These are phyloP conservation scores for Anabacerthia variegaticeps DNA, from an alignment of 2,797 vertebrate genomes.

Conservation along the genomic window DNA sequence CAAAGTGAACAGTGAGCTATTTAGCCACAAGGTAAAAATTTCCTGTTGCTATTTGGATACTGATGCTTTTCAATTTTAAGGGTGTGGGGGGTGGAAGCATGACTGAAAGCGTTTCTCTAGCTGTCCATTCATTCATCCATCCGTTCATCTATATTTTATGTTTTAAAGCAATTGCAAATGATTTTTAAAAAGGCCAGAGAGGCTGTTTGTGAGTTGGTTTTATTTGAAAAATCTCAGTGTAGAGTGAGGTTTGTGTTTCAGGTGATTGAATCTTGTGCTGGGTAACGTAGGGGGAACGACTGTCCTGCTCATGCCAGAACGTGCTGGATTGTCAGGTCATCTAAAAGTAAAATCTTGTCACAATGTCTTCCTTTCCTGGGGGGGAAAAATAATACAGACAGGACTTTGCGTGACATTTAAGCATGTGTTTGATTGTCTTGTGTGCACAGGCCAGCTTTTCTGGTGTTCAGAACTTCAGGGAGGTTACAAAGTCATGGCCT, in stretches of 20 bases:
- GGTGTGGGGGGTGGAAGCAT: slow-evolving; percentile 29
- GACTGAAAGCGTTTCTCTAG: slow-evolving; percentile 55
- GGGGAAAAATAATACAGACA: neutral
- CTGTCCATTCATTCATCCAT: slow-evolving; percentile 50
- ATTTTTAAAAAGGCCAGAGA: slow-evolving; percentile 46
- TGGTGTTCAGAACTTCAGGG: slow-evolving; percentile 38
- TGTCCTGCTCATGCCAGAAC: slow-evolving; percentile 26
- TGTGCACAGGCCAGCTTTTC: slow-evolving; percentile 37
- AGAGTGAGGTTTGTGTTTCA: slow-evolving; percentile 40
- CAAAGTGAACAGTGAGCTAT: slow-evolving; percentile 66
- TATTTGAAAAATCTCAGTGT: neutral
- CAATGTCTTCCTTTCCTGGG: neutral
- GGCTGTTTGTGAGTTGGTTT: slow-evolving; percentile 36
- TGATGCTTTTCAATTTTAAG: slow-evolving; percentile 58
- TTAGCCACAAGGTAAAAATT: slow-evolving; percentile 63
- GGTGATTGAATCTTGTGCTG: slow-evolving; percentile 30
- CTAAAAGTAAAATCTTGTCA: slow-evolving; percentile 27
- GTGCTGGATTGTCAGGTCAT: slow-evolving; percentile 10
- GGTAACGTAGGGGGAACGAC: slow-evolving; percentile 2
- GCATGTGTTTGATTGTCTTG: neutral
- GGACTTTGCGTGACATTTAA: neutral
- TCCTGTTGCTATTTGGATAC: slow-evolving; percentile 62
- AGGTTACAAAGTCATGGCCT: slow-evolving; percentile 48
- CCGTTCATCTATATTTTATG: slow-evolving; percentile 37
- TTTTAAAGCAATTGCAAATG: neutral